phyloP scores from a whole-genome alignment of 2,888 invertebrate genomes.

The Habrosyne pyritoides region DNA sequence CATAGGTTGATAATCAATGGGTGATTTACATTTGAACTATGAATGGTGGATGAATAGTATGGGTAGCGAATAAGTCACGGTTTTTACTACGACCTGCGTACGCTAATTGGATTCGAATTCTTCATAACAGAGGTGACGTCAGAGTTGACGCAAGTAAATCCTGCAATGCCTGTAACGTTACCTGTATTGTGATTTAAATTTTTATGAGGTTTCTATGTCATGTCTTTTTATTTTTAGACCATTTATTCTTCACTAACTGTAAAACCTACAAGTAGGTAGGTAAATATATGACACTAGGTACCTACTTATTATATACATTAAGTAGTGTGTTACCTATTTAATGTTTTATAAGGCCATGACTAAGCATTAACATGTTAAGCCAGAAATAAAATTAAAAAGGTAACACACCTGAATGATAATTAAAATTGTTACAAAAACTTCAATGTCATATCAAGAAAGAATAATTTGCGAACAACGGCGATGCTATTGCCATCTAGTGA shows the following conservation, averaged over 20 bases:
- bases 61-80: conserved; percentile 11
- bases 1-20: conserved; percentile 12
- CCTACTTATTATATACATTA: too few relatives aligned
- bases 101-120: conserved; percentile 30
- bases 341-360: too few relatives aligned
- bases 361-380: not conserved
- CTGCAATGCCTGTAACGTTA: conserved; percentile 10
- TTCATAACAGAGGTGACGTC: conserved; percentile 28
- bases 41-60: conserved; percentile 10
- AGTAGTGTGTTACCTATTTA: too few relatives aligned
- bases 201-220: conserved; percentile 15
- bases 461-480: not conserved
- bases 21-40: conserved; percentile 8
- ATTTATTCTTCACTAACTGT: too few relatives aligned
- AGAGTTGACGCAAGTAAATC: conserved; percentile 22
- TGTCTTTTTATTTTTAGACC: not conserved
- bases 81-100: conserved; percentile 8
- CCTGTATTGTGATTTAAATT: conserved; percentile 12
- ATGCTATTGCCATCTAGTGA: not conserved
- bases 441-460: too few relatives aligned
- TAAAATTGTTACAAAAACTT: too few relatives aligned
- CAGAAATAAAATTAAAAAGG: too few relatives aligned
- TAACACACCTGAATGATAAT: too few relatives aligned
- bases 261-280: too few relatives aligned
- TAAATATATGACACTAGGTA: too few relatives aligned